Evolutionary conservation across 2,113 vertebrate genomes (phyloP), one percentile per base, ranked within the genome.

Genomic region (Hyperopisus bebe): DNA sequence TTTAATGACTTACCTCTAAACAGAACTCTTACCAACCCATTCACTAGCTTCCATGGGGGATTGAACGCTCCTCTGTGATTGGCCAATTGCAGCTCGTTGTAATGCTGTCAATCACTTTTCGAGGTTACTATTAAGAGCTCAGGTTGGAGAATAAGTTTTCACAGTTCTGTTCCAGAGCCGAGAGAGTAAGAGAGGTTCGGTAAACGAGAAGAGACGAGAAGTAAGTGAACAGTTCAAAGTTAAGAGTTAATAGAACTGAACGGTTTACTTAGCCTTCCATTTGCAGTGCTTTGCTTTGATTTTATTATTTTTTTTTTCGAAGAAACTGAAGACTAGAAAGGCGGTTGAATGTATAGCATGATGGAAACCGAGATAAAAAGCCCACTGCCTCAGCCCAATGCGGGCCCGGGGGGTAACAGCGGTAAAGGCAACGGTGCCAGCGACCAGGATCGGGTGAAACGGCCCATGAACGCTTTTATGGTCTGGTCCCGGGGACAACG

Each of bases 391-490:
- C 97, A 97, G 94, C 93, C 96, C 92, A 96, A 95, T 89, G 91
- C 94, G 93, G 97, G 97, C 44, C 97, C 95, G 89, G 77, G 94
- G 94, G 8, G 93, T 94, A 51, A 89, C 51, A 96, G 96, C 0
- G 92, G 92, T 6, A 96, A 95, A 51, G 94, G 93, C 88, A 94
- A 88, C 91, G 95, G 95, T 39, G 94, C 94, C 24, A 96, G 94
- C 90, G 97, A 99, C 90, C 97, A 97, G 94, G 98, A 99, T 94
- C 97, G 98, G 0, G 98, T 99, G 82, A 99, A 99, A 93, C 94
- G 98, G 2, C 98, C 98, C 92, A 99, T 99, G 98, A 99, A 99
- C 93, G 98, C 98, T 2, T 99, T 99, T 96, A 99, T 99, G 98
- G 98, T 99, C 39, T 99, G 98, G 98, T 99, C 98, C 44, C 95